Percentiles rank a stretch among this genome's conserved stretches.
These are phyloP conservation scores for Drosophila anceps DNA, from an alignment of 2,888 invertebrate species.

Conservation along the genomic window DNA sequence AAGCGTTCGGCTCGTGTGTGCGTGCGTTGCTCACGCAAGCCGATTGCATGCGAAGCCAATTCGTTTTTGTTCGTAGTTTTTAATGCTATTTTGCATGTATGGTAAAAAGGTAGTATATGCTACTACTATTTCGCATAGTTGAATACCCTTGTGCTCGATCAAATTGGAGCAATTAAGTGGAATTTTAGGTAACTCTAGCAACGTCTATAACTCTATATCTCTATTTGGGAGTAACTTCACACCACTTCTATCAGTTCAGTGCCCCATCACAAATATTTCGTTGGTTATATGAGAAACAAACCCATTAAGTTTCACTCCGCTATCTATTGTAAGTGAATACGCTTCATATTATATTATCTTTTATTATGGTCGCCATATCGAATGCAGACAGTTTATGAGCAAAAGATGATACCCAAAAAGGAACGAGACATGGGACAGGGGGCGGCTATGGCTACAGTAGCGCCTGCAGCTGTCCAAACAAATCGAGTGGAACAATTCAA, in stretches of 20 bases:
- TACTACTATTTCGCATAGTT: conserved; percentile 15
- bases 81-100: conserved; percentile 19
- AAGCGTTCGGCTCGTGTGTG: conserved; percentile 27
- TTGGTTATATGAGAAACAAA: conserved; percentile 40
- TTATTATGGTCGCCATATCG: conserved; percentile 36
- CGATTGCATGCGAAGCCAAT: conserved; percentile 9
- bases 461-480: conserved; percentile 66
- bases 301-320: conserved; percentile 45
- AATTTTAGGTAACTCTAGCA: conserved; percentile 42
- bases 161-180: conserved; percentile 32
- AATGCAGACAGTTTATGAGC: conserved; percentile 53
- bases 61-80: conserved; percentile 27
- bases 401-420: conserved; percentile 34
- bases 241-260: conserved; percentile 39
- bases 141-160: conserved; percentile 1
- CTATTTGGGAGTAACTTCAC: conserved; percentile 31
- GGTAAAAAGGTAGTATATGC: conserved; percentile 37
- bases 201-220: neutral
- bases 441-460: conserved; percentile 35
- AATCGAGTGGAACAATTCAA: conserved; percentile 57
- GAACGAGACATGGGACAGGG: neutral
- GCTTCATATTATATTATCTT: conserved; percentile 32
- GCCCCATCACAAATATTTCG: conserved; percentile 32
- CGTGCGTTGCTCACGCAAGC: neutral
- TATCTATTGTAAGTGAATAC: conserved; percentile 43